These are phyloP conservation scores for Phlogophora meticulosa DNA, from an alignment of 2,888 invertebrate genomes.

Conservation along the genomic window DNA sequence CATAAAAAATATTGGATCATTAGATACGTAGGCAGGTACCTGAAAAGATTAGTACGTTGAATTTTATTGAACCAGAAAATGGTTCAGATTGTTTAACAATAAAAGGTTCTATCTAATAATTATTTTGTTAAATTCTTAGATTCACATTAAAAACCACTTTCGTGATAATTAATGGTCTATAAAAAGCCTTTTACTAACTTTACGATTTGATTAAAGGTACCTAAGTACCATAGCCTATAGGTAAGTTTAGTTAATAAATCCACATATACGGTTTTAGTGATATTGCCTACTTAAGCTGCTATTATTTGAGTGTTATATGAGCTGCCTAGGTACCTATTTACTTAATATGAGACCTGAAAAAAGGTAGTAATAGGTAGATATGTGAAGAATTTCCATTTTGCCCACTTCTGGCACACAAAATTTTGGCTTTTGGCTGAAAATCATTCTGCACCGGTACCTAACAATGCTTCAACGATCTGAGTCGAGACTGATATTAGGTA, in stretches of 20 bases:
- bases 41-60: not conserved
- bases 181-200: slow-evolving; percentile 43
- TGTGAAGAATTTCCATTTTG: no score
- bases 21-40: no score
- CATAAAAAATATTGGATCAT: not conserved
- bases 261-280: slow-evolving; percentile 33
- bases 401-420: no score
- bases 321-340: not conserved
- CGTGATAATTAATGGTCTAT: slow-evolving; percentile 35
- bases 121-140: slow-evolving; percentile 41
- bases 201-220: slow-evolving; percentile 37
- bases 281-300: no score
- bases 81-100: slow-evolving; percentile 14
- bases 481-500: no score
- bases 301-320: slow-evolving; percentile 21
- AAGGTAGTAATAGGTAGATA: no score
- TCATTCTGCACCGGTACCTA: no score
- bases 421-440: no score
- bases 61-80: slow-evolving; percentile 2
- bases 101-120: slow-evolving; percentile 14
- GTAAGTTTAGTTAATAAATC: slow-evolving; percentile 24
- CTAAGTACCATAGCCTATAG: not conserved
- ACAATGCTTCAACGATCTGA: no score
- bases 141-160: slow-evolving; percentile 45
- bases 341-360: no score